Evolutionary conservation across 2,797 vertebrate genomes (phyloP), one percentile per base, ranked within the genome.

Genomic region (Sebastes paucispinis): DNA sequence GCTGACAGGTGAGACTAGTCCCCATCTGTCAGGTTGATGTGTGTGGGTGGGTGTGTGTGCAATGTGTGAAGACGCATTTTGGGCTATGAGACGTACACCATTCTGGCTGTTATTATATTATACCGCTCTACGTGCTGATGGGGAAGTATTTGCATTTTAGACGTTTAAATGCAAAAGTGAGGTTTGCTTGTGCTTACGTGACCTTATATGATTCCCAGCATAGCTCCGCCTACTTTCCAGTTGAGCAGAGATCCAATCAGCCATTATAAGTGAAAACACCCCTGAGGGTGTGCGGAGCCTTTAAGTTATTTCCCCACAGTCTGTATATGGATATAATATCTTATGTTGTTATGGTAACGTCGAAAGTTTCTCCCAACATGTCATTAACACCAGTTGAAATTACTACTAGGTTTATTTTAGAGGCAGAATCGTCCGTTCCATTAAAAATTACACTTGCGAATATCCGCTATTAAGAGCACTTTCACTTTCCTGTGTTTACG

Each of bases 1-100:
- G 55, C 81, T 64, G 83, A 88, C 88, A 85, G 88, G 88, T 90
- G 87, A 84, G 75, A 83, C 47, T 34, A 18, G 25, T 18, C 36
- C 8, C 47, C 77, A 69, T 71, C 75, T 84, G 73, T 88, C 76
- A 69, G 24, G 36, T 60, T 75, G 78, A 75, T 47, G 43, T 16
- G 64, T 31, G 63, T n/a, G 63, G 11, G 8, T 14, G 6, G 12
- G n/a, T 6, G 50, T 18, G 74, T 32, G 75, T 69, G n/a, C 22
- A 58, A 65, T 29, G 63, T 69, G 66, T 68, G 11, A 69, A 74
- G 52, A 31, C 29, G 69, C 50, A 25, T 54, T n/a, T 72, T 3
- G 29, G 10, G 3, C 12, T 22, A 3, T 50, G 67, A 69, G 55
- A 3, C 20, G 7, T 24, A 34, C 22, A n/a, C 36, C 32, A 43